These are phyloP conservation scores for Ficedula albicollis DNA, from an alignment of 2,797 vertebrate genomes.

Conservation along the genomic window DNA sequence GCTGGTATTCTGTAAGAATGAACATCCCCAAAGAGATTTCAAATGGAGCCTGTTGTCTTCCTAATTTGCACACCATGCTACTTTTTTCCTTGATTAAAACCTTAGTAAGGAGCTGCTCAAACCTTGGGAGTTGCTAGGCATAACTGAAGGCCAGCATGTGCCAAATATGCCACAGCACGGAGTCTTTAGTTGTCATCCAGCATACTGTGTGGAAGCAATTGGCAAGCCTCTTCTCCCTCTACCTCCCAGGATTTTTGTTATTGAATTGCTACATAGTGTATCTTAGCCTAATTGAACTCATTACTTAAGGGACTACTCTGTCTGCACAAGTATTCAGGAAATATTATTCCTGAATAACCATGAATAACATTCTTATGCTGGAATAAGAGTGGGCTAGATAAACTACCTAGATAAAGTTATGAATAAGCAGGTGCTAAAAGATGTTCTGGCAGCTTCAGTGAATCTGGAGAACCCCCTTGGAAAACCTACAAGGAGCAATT, in stretches of 20 bases:
- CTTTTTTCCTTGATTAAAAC: conserved; percentile 5
- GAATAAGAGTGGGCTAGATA: background rate
- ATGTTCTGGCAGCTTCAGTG: background rate
- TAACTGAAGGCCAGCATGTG: conserved; percentile 24
- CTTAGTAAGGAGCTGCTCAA: background rate
- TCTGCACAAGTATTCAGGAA: conserved; percentile 28
- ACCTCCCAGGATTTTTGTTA: conserved; percentile 52
- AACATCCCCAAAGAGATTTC: conserved; percentile 26
- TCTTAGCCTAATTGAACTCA: conserved; percentile 55
- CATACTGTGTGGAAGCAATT: conserved; percentile 28
- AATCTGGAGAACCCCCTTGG: background rate
- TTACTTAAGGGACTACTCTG: conserved; percentile 53
- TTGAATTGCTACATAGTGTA: conserved; percentile 46
- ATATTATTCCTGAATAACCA: conserved; percentile 17
- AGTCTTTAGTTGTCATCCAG: conserved; percentile 30
- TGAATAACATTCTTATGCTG: background rate
- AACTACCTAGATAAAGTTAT: background rate
- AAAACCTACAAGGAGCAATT: background rate
- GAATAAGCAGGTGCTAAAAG: background rate
- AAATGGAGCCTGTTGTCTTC: background rate
- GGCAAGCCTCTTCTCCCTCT: conserved; percentile 10
- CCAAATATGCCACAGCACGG: conserved; percentile 46
- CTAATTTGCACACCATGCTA: conserved; percentile 15
- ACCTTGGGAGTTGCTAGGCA: conserved; percentile 14
- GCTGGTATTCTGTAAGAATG: background rate